Evolutionary conservation across 2,797 vertebrate species (phyloP).

Genomic region (Malurus splendens): DNA sequence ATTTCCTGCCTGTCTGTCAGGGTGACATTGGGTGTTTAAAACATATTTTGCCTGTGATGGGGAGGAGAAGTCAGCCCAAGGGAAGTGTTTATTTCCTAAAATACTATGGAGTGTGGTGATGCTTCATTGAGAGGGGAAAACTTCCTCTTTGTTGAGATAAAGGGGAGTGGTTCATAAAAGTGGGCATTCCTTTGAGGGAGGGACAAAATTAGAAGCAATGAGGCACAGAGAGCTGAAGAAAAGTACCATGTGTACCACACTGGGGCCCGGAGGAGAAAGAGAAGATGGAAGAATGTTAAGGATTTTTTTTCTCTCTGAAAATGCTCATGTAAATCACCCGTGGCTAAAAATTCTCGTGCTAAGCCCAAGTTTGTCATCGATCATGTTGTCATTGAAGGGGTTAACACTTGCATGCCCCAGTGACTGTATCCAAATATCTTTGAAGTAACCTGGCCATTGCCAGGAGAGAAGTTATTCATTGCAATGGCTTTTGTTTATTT

Average conservation of each 20-base stretch:
- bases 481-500: background rate
- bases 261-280: background rate
- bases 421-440: background rate
- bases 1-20: background rate
- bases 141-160: background rate
- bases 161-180: background rate
- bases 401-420: background rate
- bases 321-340: background rate
- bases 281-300: background rate
- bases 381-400: fast-evolving
- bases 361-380: background rate
- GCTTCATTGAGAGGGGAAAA: background rate
- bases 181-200: background rate
- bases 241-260: background rate
- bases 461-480: background rate
- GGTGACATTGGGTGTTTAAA: background rate
- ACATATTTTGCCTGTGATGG: background rate
- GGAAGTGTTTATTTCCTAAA: background rate
- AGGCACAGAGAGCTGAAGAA: background rate
- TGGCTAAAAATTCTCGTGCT: background rate
- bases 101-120: background rate
- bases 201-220: background rate
- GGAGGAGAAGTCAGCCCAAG: background rate
- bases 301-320: background rate
- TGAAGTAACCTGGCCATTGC: background rate